Evolutionary conservation across 1,140 invertebrate genomes (phyloP), one percentile per base, ranked within the genome.

Genomic region (Heterodera schachtii): DNA sequence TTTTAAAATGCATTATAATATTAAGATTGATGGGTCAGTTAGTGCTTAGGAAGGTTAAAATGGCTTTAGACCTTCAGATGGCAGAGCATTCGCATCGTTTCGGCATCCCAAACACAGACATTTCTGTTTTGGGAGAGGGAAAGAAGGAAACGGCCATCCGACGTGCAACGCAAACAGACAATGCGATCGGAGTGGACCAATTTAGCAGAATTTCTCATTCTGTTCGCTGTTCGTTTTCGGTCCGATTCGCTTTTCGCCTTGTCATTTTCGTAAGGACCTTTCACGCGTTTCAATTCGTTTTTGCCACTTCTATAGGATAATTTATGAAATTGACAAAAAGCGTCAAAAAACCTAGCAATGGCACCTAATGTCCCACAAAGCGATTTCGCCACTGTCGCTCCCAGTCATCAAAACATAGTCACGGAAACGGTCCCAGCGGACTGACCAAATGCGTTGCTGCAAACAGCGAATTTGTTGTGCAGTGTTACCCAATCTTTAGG

Each of bases 361-460:
- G 6, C 31, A 80, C 79, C 79, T 73, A 43, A 80, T 21, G 43
- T 80, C 79, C 79, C 79, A 80, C 8, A 80, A 70, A 19, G 70
- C 70, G 52, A 80, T 78, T 43, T 73, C 64, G 47, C 79, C 79
- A 11, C 41, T 11, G 41, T 75, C 79, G 57, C 79, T 78, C 21
- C 79, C 79, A 41, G 79, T 80, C n/a, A 46, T 75, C 21, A 80
- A 44, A 21, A 80, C 75, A 66, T 80, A 80, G 6, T 80, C 47
- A 8, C 64, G 44, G 2, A 43, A 6, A n/a, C 46, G 69, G 21
- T 76, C 11, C 79, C 79, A 80, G 16, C 52, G 79, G 31, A 80
- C 79, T 8, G 77, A 80, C 43, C 75, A 75, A 52, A 78, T 78
- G 8, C 75, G 77, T 66, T 80, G 46, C n/a, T 52, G 60, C 13